These are phyloP conservation scores for Meloidogyne hapla DNA, from an alignment of 1,140 invertebrate genomes.

Conservation along the genomic window DNA sequence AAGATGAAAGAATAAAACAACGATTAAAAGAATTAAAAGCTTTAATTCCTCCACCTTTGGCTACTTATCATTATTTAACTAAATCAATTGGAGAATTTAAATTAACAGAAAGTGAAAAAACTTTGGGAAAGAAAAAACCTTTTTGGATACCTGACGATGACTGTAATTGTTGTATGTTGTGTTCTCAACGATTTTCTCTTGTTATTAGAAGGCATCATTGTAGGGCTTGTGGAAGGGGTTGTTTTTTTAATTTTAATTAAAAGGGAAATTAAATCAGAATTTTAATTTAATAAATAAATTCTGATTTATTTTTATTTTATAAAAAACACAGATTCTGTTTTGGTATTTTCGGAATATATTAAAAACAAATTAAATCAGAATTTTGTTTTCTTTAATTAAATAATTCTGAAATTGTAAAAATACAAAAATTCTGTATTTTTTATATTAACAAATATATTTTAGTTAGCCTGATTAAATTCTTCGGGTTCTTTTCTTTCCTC, in stretches of 20 bases:
- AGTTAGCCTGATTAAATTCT: no score
- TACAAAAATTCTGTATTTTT: no score
- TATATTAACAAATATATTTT: no score
- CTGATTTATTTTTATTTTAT: no score
- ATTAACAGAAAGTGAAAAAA: slow-evolving; percentile 39
- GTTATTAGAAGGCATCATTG: slow-evolving; percentile 49
- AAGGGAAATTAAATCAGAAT: no score
- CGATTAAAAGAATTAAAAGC: background rate
- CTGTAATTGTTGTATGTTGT: slow-evolving; percentile 42
- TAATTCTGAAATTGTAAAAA: background rate
- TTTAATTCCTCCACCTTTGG: background rate
- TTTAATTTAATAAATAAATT: no score
- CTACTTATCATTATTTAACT: slow-evolving; percentile 34
- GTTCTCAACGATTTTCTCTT: slow-evolving; percentile 33
- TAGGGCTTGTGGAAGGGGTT: slow-evolving; percentile 32
- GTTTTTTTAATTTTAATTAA: background rate
- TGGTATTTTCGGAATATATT: no score
- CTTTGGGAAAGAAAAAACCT: slow-evolving; percentile 33
- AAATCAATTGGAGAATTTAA: slow-evolving; percentile 18
- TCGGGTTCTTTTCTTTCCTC: no score
- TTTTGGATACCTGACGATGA: slow-evolving; percentile 40
- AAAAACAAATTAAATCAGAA: no score
- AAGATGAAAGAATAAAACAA: background rate
- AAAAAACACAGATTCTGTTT: no score
- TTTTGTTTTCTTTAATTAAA: background rate